Base-by-base conservation (phyloP, 1,140 invertebrate genomes). In the Carposina sasakii region DNA sequence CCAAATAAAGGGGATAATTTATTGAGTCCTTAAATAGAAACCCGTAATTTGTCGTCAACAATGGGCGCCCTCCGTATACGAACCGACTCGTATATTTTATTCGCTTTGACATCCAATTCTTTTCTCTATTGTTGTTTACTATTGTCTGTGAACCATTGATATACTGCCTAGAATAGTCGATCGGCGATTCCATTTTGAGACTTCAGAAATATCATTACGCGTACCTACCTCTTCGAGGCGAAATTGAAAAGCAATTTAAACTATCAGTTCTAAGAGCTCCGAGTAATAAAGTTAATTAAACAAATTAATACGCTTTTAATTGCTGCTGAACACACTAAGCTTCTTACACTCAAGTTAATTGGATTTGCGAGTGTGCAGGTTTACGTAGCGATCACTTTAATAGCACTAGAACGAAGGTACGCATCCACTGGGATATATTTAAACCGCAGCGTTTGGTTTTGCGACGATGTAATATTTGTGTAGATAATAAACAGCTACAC, bases 371-470 rank as follows among this genome's bases (percentile, higher is more conserved):
- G 60, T 39, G 54, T 52, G 58, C 54, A 63, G 56, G 56, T 65
- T 61, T 59, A 67, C 54, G 62, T 56, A 41, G 61, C 64, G 59
- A 67, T 67, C 65, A 63, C 43, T 64, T 67, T 54, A 63, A 65
- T 60, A 55, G 42, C 45, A 60, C 58, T 61, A 57, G 60, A 57
- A 57, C n/a, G 31, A 33, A 33, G 31, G 31, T n/a, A n/a, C n/a
- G n/a, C n/a, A n/a, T n/a, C n/a, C n/a, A n/a, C n/a, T n/a, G n/a
- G n/a, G n/a, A n/a, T n/a, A n/a, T n/a, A n/a, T n/a, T n/a, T n/a
- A n/a, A n/a, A n/a, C n/a, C n/a, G n/a, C n/a, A n/a, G n/a, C n/a
- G n/a, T n/a, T n/a, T n/a, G n/a, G n/a, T n/a, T n/a, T n/a, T n/a
- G n/a, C 33, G 33, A 45, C 58, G 34, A 57, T 58, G 60, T 41